phyloP scores from a whole-genome alignment of 2,113 vertebrate species.

The Platycercus adscitus region DNA sequence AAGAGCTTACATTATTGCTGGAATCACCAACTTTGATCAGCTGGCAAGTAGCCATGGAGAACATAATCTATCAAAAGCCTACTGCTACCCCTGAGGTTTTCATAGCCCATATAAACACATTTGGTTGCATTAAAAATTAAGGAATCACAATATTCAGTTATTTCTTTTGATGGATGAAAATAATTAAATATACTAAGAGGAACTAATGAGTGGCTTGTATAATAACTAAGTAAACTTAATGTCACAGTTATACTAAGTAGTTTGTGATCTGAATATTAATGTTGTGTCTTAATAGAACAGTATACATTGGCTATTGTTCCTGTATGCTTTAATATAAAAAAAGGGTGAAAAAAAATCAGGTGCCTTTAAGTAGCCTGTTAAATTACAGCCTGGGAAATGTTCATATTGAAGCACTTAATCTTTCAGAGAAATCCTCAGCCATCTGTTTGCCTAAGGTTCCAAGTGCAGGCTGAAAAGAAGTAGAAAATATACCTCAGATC shows the following conservation, averaged over 20 bases:
- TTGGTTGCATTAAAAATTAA: slow-evolving; percentile 11
- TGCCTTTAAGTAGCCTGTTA: background rate
- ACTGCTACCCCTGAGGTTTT: background rate
- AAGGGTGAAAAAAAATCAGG: background rate
- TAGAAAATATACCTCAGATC: background rate
- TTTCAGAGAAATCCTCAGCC: slow-evolving; percentile 19
- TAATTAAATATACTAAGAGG: background rate
- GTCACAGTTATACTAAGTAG: background rate
- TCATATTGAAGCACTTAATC: background rate
- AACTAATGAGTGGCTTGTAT: background rate
- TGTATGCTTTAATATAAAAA: background rate
- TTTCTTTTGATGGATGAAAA: background rate
- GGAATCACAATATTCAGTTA: background rate
- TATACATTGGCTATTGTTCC: background rate
- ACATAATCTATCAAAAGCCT: background rate
- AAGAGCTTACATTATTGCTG: background rate
- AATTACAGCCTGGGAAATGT: background rate
- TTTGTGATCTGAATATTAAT: background rate
- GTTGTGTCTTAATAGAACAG: background rate
- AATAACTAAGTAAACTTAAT: background rate
- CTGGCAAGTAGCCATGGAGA: background rate
- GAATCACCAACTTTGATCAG: background rate
- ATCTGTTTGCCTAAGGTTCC: slow-evolving; percentile 24
- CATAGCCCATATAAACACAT: background rate
- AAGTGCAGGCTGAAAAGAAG: background rate